Base-by-base conservation (phyloP, 1,140 invertebrate genomes). In the Cheumatopsyche charites region DNA sequence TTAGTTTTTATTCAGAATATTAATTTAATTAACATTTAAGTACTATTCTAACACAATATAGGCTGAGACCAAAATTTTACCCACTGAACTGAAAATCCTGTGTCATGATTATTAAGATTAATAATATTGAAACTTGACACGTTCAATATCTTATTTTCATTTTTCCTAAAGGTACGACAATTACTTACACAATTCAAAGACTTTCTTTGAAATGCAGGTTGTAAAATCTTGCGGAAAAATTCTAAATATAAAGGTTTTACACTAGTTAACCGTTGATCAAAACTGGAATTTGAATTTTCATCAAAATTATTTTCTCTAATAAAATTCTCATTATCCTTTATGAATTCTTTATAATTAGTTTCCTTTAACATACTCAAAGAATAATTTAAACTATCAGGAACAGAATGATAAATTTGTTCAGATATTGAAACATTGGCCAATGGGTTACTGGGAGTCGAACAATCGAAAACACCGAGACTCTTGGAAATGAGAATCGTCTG, bases 401-500 rank as follows among this genome's bases (percentile, higher is more conserved):
- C 58, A 29, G 36, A 47, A 23, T 4, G 11, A 47, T 1, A 26
- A 5, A 23, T 66, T 15, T 15, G 41, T 23, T 7, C 13, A 7
- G 63, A 15, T 47, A 23, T 19, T 13, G 15, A 43, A n/a, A 4
- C 11, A 45, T 66, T 66, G 1, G n/a, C 9, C 2, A 47, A 21
- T 26, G 2, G 15, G 12, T 47, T 23, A 5, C 6, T 45, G 17
- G 15, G 21, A 42, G 42, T 42, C 0, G 26, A 7, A 45, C 23
- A 21, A 6, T 29, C 43, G 23, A 66, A 66, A 6, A 23, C 23
- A 15, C 43, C 43, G 11, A 43, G n/a, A n/a, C n/a, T n/a, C n/a
- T 55, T 72, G 11, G 45, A 21, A 15, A 26, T 19, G 0, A 71
- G 67, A 15, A 71, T 23, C 1, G 73, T 25, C 19, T 69, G 6